These are phyloP conservation scores for Sphinx pinastri DNA, from an alignment of 2,888 invertebrate genomes.

Conservation along the genomic window DNA sequence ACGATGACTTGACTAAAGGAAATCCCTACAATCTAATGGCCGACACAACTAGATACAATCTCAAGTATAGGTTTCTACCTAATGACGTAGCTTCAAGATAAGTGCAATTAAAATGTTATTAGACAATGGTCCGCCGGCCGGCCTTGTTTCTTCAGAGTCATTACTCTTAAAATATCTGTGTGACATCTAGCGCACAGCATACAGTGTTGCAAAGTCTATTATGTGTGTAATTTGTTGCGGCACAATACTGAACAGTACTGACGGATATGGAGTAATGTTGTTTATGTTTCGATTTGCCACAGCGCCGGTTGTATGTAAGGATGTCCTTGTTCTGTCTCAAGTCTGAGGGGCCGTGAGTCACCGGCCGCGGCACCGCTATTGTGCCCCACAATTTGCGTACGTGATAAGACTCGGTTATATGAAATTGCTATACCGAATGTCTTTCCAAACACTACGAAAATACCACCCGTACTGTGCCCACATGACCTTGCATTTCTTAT, in stretches of 20 bases:
- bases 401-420: slow-evolving; percentile 55
- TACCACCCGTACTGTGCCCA: background rate
- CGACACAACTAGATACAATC: background rate
- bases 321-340: slow-evolving; percentile 76
- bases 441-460: slow-evolving; percentile 4
- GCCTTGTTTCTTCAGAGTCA: slow-evolving; percentile 55
- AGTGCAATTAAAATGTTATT: slow-evolving; percentile 42
- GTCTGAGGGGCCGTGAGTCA: slow-evolving; percentile 63
- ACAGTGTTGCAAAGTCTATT: slow-evolving; percentile 74
- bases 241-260: slow-evolving; percentile 77
- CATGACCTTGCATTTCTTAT: slow-evolving; percentile 10
- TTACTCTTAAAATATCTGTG: slow-evolving; percentile 70
- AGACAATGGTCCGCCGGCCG: slow-evolving; percentile 31
- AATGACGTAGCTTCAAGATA: slow-evolving; percentile 25
- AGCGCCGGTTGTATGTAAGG: slow-evolving; percentile 60
- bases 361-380: slow-evolving; percentile 61
- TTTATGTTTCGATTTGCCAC: slow-evolving; percentile 76
- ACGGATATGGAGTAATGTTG: slow-evolving; percentile 81
- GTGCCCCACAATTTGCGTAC: slow-evolving; percentile 59
- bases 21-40: background rate
- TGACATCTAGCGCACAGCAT: slow-evolving; percentile 65
- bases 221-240: slow-evolving; percentile 77
- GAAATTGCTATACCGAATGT: slow-evolving; percentile 33
- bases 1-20: background rate
- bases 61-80: slow-evolving; percentile 25